Conservation (phyloP, 2,888 invertebrate genomes). For the Phlogophora meticulosa region DNA sequence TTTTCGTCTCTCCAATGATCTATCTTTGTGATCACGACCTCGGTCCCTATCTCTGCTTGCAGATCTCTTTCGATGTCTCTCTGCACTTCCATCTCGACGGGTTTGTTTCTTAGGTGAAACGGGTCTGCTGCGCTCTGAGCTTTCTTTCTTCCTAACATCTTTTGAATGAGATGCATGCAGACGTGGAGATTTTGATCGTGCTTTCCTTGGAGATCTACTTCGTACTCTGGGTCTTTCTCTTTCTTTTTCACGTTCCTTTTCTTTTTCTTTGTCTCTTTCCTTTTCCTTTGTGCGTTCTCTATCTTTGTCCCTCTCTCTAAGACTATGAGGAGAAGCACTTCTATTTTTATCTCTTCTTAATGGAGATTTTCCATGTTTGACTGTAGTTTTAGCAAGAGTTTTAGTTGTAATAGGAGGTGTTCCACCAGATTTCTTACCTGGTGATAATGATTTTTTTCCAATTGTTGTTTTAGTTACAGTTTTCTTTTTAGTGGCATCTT, state of each 20-base stretch:
- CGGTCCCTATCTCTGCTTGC: conserved; percentile 89
- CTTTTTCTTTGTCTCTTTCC: conserved; percentile 86
- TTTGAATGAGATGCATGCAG: conserved; percentile 80
- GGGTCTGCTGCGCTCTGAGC: conserved; percentile 88
- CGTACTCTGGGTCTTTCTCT: conserved; percentile 88
- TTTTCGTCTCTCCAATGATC: conserved; percentile 87
- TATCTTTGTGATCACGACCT: conserved; percentile 89
- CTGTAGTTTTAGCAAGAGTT: conserved; percentile 79
- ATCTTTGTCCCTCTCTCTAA: conserved; percentile 89
- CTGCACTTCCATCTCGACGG: conserved; percentile 83
- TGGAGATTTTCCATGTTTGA: conserved; percentile 88
- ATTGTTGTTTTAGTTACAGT: conserved; percentile 79
- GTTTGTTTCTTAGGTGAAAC: conserved; percentile 88
- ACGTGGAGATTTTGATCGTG: conserved; percentile 86
- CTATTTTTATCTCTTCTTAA: conserved; percentile 85
- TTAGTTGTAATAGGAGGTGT: conserved; percentile 89
- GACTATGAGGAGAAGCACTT: conserved; percentile 83
- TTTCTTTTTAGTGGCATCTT: conserved; percentile 83
- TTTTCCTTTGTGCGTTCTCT: conserved; percentile 84
- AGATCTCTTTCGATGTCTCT: conserved; percentile 85
- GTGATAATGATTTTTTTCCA: conserved; percentile 88
- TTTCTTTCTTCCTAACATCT: conserved; percentile 86
- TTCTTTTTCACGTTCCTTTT: conserved; percentile 89
- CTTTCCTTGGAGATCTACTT: conserved; percentile 87
- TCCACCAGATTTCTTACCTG: conserved; percentile 88